Base-by-base conservation (phyloP, 2,113 vertebrate species). In the Lepus europaeus region DNA sequence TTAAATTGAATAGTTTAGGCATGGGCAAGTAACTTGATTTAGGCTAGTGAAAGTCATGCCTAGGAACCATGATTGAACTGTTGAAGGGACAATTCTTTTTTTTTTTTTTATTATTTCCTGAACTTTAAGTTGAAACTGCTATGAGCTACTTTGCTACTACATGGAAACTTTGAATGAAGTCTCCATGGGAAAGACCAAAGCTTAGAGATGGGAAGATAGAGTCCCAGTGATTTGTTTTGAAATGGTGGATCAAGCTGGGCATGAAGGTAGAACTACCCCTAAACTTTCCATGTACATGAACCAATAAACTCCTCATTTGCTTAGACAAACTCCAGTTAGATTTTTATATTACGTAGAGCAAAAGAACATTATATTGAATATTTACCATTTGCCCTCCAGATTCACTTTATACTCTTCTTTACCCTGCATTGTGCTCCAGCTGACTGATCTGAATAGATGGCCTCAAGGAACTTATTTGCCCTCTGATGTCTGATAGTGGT, bases 401-500 rank as follows among this genome's bases (percentile, higher is more conserved):
- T 85, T 85, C 31, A 36, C 19, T 66, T 23, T 86, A 19, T 68
- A 27, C 12, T 89, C 45, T 91, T 74, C 10, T 74, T 33, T 4
- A 74, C 3, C 16, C 4, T 68, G 79, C 10, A 69, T 66, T 87
- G 22, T 82, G 5, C 3, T 25, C 6, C n/a, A 86, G 59, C 33
- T 31, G 10, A 17, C 56, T 82, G 17, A 77, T 51, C 12, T 86
- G 31, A 56, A 33, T 68, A 33, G 10, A 72, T 31, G 51, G 3
- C 19, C 36, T 66, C 33, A 77, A 76, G 89, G 56, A 85, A 13
- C 73, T 77, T 33, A 70, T 64, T 86, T 86, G n/a, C 16, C 12
- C 14, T 91, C 61, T 85, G n/a, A 61, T 29, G 45, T 95, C 27
- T 93, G 70, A 53, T 69, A 84, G 12, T 88, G 29, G 80, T 91